Evolutionary conservation across 1,140 invertebrate genomes (phyloP).

Genomic region (Zophobas atratus): DNA sequence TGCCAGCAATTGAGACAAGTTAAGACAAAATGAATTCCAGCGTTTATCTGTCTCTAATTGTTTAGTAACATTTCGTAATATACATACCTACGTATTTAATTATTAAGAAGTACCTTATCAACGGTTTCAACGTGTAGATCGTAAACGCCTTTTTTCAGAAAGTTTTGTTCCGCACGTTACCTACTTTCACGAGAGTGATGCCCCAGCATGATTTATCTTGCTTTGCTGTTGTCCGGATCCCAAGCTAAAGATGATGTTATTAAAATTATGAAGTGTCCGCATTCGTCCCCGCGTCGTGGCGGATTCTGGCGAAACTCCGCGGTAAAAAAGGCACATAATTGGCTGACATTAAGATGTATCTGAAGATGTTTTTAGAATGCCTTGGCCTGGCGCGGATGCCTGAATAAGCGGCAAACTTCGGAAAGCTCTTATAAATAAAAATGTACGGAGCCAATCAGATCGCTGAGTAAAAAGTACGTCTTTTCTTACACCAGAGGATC

Average conservation of each 20-base stretch:
- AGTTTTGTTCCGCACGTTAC: too few relatives aligned
- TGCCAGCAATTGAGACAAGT: too few relatives aligned
- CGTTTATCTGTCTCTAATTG: too few relatives aligned
- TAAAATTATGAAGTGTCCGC: slow-evolving; percentile 11
- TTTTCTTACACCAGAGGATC: slow-evolving; percentile 53
- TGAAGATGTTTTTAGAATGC: slow-evolving; percentile 51
- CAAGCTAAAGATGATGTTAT: slow-evolving; percentile 10
- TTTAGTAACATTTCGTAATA: too few relatives aligned
- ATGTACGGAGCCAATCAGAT: slow-evolving; percentile 49
- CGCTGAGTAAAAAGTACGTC: slow-evolving; percentile 57
- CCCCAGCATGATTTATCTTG: too few relatives aligned
- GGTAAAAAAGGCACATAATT: slow-evolving; percentile 46
- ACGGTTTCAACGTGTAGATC: too few relatives aligned
- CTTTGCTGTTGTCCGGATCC: too few relatives aligned
- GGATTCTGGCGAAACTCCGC: slow-evolving; percentile 23
- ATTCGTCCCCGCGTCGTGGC: neutral
- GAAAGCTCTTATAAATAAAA: slow-evolving; percentile 52
- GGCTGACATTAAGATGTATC: slow-evolving; percentile 53
- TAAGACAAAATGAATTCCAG: too few relatives aligned
- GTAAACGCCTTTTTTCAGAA: too few relatives aligned
- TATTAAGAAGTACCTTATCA: too few relatives aligned
- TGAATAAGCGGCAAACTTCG: slow-evolving; percentile 45
- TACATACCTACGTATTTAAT: too few relatives aligned
- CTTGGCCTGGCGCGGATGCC: slow-evolving; percentile 41
- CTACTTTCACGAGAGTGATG: too few relatives aligned